Conservation (phyloP, 1,140 invertebrate species). For the Drosophila santomea region DNA sequence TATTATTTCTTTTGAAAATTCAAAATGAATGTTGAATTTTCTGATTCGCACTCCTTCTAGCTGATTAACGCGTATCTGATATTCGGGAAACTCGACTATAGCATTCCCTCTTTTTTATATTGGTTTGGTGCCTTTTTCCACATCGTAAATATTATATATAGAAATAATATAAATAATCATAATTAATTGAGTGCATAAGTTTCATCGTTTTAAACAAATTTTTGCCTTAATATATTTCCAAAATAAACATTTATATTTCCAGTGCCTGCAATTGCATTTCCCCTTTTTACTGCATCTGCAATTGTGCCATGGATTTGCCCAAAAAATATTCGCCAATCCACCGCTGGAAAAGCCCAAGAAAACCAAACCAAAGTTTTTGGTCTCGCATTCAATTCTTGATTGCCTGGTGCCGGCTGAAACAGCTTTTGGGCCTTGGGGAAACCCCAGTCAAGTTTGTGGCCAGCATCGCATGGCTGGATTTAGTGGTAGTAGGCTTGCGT, state of each 20-base stretch:
- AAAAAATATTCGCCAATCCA: conserved; percentile 30
- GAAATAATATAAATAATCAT: neutral
- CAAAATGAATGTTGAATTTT: too few species aligned
- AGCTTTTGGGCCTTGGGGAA: conserved; percentile 70
- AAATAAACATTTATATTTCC: neutral
- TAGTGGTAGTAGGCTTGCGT: conserved; percentile 52
- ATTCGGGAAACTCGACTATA: too few species aligned
- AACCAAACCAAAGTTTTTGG: conserved; percentile 32
- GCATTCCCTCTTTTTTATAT: too few species aligned
- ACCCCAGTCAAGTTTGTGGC: conserved; percentile 56
- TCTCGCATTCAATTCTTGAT: conserved; percentile 58
- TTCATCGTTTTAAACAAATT: neutral
- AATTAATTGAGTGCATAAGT: neutral
- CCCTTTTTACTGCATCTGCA: conserved; percentile 32
- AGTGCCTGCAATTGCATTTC: conserved; percentile 9
- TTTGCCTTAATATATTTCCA: neutral
- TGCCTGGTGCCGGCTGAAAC: conserved; percentile 45
- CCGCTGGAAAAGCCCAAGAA: conserved; percentile 49
- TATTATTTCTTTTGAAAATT: too few species aligned
- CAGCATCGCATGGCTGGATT: conserved; percentile 26
- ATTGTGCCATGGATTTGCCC: conserved; percentile 63
- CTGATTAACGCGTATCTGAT: too few species aligned
- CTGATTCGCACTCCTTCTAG: too few species aligned
- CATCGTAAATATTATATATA: too few species aligned
- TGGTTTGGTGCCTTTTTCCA: too few species aligned